These are phyloP conservation scores for Dysidea cf. avara DNA, from an alignment of 37 sponge, comb jelly and placozoan genomes.

Conservation along the genomic window DNA sequence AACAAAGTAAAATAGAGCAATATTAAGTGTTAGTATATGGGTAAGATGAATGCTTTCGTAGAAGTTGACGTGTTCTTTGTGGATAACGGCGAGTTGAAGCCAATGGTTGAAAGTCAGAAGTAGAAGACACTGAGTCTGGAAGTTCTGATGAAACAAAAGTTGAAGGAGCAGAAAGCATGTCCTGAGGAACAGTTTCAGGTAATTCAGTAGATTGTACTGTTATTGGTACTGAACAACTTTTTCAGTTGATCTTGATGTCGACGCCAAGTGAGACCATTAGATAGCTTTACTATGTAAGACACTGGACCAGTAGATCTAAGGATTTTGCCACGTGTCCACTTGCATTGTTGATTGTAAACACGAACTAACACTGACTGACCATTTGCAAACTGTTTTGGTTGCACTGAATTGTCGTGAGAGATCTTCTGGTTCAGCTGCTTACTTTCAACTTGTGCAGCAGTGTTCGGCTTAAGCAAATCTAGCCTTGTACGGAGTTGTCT, in stretches of 20 bases:
- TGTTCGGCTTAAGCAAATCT: constrained; percentile 1
- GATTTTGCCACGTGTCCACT: not conserved
- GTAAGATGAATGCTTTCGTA: too few relatives aligned
- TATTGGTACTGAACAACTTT: not conserved
- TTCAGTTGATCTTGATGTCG: not conserved
- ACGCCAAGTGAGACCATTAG: not conserved
- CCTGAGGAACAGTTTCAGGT: too few relatives aligned
- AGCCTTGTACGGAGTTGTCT: not conserved
- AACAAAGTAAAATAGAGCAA: too few relatives aligned
- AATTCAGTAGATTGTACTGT: too few relatives aligned
- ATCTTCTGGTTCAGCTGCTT: not conserved
- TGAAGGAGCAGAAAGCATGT: too few relatives aligned
- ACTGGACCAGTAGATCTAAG: not conserved
- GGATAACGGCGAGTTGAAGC: too few relatives aligned
- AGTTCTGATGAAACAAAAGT: too few relatives aligned
- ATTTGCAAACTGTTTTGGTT: not conserved
- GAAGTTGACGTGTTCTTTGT: too few relatives aligned
- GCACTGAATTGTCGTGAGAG: not conserved
- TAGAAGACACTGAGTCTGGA: too few relatives aligned
- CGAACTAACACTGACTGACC: constrained; percentile 1
- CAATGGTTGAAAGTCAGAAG: too few relatives aligned
- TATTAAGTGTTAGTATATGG: too few relatives aligned
- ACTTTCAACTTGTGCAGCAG: not conserved
- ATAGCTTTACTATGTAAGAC: not conserved
- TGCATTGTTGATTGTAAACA: not conserved